Evolutionary conservation across 1,140 invertebrate species (phyloP), one percentile per base, ranked within the genome.

Genomic region (Drosophila erecta): DNA sequence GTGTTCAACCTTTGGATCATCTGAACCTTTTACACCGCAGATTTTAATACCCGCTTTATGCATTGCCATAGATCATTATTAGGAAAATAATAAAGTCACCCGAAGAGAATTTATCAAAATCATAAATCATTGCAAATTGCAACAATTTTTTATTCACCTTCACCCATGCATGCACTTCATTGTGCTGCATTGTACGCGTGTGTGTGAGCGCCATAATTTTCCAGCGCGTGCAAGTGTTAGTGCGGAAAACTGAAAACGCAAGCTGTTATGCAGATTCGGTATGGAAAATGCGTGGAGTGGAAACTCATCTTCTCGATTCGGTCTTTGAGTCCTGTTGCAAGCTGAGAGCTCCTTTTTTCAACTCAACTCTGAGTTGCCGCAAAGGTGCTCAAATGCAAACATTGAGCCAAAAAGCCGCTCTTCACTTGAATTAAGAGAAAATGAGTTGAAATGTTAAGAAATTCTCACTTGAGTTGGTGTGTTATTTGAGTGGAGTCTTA

Each of bases 81-180:
- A 84, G 72, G 56, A 71, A 80, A 84, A 83, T 87, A 87, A 86
- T 86, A 86, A 79, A 86, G 81, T 86, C 81, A 81, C 81, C 83
- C 77, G 50, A 72, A 81, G 81, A 81, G 76, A 86, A 86, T 87
- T 83, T 89, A 87, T 87, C 84, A 84, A 89, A 83, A 87, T 84
- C 84, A 87, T 87, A 87, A 87, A 89, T 87, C 84, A 89, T 62
- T 66, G 80, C 67, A 84, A 87, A 89, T 77, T 83, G 79, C 79
- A 62, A 47, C 57, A 64, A 77, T 79, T 86, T 86, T 67, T 76
- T 84, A 38, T 74, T 41, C 55, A 46, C 71, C 50, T 56, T 61
- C 49, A 54, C 49, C 37, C 38, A 33, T 49, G 60, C 40, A 56
- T 67, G 60, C 66, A 55, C 14, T 41, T 50, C 15, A 47, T 55